Evolutionary conservation across 2,888 invertebrate species (phyloP), one percentile per base, ranked within the genome.

Genomic region (Sphaeridia pumilis): DNA sequence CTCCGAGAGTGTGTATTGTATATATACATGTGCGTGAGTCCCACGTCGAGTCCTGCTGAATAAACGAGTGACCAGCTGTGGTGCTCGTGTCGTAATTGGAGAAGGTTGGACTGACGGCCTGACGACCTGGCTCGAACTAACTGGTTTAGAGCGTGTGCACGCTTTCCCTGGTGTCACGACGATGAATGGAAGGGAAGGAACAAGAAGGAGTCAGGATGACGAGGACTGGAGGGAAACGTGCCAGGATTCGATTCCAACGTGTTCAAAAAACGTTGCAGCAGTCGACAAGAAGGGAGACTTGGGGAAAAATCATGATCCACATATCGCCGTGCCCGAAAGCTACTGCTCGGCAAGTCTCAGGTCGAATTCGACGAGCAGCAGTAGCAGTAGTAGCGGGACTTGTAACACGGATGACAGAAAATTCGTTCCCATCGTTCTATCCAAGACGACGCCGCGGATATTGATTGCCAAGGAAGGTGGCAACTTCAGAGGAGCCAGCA

Each of bases 371-470:
- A n/a, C n/a, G n/a, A n/a, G n/a, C n/a, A 38, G 38, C 17, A 5
- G 38, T 12, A 38, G 38, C 38, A 5, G 12, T 17, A 26, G 45
- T 44, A 10, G 31, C 20, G 28, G 34, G 24, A 20, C 12, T 12
- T 4, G 17, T 24, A 1, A 21, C 12, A 5, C n/a, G n/a, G 49
- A 49, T 7, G 21, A 41, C 7, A 20, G 27, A 12, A 46, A 42
- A 41, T 52, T 47, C 42, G 43, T 52, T 42, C 52, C 52, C 10
- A 46, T 52, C 27, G 35, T 52, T 34, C 21, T 52, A 21, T 22
- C 45, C 24, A 51, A 47, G 36, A 42, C 41, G 38, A 47, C 22
- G 46, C 22, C 52, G 12, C 52, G 38, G 21, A 52, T 36, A 14
- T 38, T 52, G 14, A 26, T 52, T 38, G 4, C 31, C 2, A 27